Percentiles rank a stretch among this genome's conserved stretches.
These are phyloP conservation scores for Albula glossodonta DNA, from an alignment of 2,113 vertebrate genomes.

Conservation along the genomic window DNA sequence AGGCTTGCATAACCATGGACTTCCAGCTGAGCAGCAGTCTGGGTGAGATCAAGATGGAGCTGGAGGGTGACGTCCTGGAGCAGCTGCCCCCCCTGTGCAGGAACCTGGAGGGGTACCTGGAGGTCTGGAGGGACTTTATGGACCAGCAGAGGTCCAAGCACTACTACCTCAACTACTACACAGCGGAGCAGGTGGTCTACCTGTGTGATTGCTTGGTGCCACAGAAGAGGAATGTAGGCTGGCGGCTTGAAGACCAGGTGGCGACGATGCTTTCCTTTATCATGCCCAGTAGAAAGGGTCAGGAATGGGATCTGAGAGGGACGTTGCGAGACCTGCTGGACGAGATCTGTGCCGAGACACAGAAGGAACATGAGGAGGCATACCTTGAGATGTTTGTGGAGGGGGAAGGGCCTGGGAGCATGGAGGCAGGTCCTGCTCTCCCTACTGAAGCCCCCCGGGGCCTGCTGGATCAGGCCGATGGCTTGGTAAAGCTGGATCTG, in stretches of 20 bases:
- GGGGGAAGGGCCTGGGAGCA: not conserved
- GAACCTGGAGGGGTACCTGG: conserved; percentile 83
- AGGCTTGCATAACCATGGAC: conserved; percentile 69
- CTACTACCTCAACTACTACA: conserved; percentile 91
- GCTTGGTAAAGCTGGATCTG: conserved; percentile 57
- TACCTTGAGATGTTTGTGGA: conserved; percentile 15
- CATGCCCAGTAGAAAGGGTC: conserved; percentile 65
- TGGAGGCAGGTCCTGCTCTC: too few relatives aligned
- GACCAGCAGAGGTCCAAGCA: conserved; percentile 69
- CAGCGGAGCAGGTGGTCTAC: conserved; percentile 86
- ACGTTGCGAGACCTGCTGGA: conserved; percentile 63
- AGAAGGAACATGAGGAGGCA: conserved; percentile 11
- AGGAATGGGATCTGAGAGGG: conserved; percentile 57
- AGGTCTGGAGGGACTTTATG: conserved; percentile 79
- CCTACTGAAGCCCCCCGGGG: conserved; percentile 19
- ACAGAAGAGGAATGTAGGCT: conserved; percentile 16
- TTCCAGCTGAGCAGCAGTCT: conserved; percentile 64
- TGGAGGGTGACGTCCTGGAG: conserved; percentile 59
- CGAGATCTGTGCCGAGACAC: too few relatives aligned
- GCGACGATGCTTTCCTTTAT: conserved; percentile 90
- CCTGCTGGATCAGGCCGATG: conserved; percentile 38
- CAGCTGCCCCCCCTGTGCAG: conserved; percentile 79
- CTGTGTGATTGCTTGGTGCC: conserved; percentile 74
- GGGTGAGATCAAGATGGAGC: conserved; percentile 54
- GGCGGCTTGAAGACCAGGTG: conserved; percentile 61